Evolutionary conservation across 1,140 invertebrate species (phyloP).

Genomic region (Capitella teleta): DNA sequence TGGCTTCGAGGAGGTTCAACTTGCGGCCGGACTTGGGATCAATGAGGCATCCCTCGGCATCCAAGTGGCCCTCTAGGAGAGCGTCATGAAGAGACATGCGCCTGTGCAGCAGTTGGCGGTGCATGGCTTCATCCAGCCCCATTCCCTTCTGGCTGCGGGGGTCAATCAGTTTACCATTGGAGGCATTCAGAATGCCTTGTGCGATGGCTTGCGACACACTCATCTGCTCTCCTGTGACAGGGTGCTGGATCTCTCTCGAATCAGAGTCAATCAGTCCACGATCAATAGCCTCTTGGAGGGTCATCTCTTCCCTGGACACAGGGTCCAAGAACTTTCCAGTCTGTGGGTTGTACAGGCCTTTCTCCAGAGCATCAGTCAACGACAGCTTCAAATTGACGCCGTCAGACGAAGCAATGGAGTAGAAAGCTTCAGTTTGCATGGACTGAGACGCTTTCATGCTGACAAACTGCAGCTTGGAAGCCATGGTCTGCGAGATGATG

Average conservation of each 20-base stretch:
- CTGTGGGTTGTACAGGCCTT: slow-evolving; percentile 56
- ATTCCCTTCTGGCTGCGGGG: slow-evolving; percentile 60
- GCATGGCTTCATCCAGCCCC: slow-evolving; percentile 64
- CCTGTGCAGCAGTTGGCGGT: slow-evolving; percentile 66
- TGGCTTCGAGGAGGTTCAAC: slow-evolving; percentile 69
- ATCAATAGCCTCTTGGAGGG: slow-evolving; percentile 58
- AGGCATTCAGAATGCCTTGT: slow-evolving; percentile 61
- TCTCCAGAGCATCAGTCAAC: slow-evolving; percentile 56
- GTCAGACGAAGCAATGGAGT: slow-evolving; percentile 50
- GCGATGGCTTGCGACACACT: slow-evolving; percentile 65
- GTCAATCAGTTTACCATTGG: slow-evolving; percentile 67
- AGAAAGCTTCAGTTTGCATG: slow-evolving; percentile 29
- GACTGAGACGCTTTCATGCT: slow-evolving; percentile 25
- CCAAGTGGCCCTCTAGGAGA: slow-evolving; percentile 29
- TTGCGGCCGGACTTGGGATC: slow-evolving; percentile 65
- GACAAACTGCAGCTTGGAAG: slow-evolving; percentile 20
- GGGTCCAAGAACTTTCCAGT: slow-evolving; percentile 42
- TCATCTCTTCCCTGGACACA: slow-evolving; percentile 58
- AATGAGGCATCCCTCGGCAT: slow-evolving; percentile 59
- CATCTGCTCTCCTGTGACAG: slow-evolving; percentile 60
- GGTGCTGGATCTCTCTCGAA: slow-evolving; percentile 67
- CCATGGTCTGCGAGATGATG: slow-evolving; percentile 18
- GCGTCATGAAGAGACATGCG: slow-evolving; percentile 82
- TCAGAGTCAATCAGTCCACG: not conserved
- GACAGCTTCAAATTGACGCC: slow-evolving; percentile 59